These are phyloP conservation scores for Gryllus longicercus DNA, from an alignment of 2,888 invertebrate genomes.

Conservation along the genomic window DNA sequence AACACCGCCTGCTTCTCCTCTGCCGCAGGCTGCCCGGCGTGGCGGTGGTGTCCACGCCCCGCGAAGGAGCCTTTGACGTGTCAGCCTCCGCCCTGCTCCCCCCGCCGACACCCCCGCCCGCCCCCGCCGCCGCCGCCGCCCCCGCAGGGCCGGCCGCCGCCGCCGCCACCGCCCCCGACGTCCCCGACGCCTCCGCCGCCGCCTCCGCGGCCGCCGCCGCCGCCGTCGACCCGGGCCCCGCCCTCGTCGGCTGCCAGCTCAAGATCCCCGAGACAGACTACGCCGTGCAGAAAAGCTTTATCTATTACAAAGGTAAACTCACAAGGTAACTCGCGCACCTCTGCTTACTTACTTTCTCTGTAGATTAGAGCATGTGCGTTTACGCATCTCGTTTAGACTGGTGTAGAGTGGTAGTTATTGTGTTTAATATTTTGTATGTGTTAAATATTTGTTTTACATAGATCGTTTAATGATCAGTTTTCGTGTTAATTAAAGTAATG, in stretches of 20 bases:
- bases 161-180: not conserved
- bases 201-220: not conserved
- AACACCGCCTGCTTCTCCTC: no score
- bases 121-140: not conserved
- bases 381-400: no score
- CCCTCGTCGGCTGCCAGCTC: conserved; percentile 34
- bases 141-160: not conserved
- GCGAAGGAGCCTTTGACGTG: not conserved
- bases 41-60: not conserved
- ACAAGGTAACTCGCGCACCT: not conserved
- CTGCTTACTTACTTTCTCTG: not conserved
- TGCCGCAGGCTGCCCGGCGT: not conserved
- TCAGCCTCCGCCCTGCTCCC: not conserved
- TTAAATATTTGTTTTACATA: no score
- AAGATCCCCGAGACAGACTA: conserved; percentile 43
- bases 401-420: no score
- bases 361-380: not conserved
- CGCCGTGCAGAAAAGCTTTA: conserved; percentile 40
- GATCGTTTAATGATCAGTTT: no score
- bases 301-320: conserved; percentile 43
- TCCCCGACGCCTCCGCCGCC: not conserved
- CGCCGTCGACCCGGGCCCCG: not conserved
- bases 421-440: no score
- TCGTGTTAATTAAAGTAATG: no score
- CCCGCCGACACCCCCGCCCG: not conserved